A percentile compares a stretch with the other conserved stretches of the same genome.
These are phyloP conservation scores for Formicarius rufipectus DNA, from an alignment of 2,113 vertebrate species.

Conservation along the genomic window DNA sequence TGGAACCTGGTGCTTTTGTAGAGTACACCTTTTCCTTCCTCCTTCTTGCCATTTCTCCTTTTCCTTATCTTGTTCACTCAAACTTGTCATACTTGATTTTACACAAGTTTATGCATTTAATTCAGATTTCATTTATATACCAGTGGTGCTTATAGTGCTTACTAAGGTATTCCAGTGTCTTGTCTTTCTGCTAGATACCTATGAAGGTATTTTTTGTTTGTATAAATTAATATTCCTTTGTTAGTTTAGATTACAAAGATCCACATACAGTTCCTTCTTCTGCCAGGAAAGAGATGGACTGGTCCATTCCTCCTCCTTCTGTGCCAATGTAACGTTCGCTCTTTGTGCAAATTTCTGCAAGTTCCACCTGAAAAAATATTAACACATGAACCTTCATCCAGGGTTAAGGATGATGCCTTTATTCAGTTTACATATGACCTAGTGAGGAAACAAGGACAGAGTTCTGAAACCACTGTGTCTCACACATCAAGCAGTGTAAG, in stretches of 20 bases:
- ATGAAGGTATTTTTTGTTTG: not conserved
- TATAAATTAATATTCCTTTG: not conserved
- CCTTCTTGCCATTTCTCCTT: not conserved
- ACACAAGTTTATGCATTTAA: not conserved
- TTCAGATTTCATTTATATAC: not conserved
- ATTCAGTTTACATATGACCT: not conserved
- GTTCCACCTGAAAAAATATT: conserved; percentile 77
- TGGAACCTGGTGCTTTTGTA: not conserved
- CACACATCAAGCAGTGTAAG: not conserved
- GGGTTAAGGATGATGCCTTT: not conserved
- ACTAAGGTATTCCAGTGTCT: not conserved
- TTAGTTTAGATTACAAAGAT: not conserved
- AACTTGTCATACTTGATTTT: not conserved
- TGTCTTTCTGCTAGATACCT: not conserved
- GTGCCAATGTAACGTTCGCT: conserved; percentile 93
- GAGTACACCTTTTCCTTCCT: not conserved
- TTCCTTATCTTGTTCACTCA: not conserved
- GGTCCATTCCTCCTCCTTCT: conserved; percentile 99
- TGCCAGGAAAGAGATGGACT: conserved; percentile 96
- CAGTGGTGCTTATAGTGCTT: not conserved
- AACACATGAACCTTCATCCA: not conserved
- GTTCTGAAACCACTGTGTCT: not conserved
- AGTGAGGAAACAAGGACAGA: not conserved
- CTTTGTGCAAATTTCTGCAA: conserved; percentile 92
- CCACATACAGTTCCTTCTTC: conserved; percentile 90